These are phyloP conservation scores for Sphenodon punctatus DNA, from an alignment of 2,797 vertebrate genomes.

Conservation along the genomic window DNA sequence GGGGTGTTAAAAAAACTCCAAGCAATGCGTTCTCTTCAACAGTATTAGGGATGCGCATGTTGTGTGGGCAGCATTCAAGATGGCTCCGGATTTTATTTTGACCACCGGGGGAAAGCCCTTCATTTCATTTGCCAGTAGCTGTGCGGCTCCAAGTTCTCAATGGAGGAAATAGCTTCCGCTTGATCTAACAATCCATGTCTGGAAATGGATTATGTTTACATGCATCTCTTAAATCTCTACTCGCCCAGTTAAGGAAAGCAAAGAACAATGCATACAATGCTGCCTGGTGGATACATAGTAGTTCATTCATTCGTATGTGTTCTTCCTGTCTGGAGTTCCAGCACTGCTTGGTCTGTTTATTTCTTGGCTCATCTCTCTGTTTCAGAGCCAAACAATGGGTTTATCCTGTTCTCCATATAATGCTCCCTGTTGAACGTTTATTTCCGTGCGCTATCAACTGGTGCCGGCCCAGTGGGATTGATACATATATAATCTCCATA, in stretches of 20 bases:
- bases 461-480: not conserved
- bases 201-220: not conserved
- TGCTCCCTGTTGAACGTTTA: not conserved
- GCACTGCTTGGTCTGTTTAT: not conserved
- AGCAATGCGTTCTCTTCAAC: not conserved
- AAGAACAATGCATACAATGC: not conserved
- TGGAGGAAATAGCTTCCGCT: not conserved
- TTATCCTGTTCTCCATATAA: not conserved
- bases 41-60: no score
- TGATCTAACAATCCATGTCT: not conserved
- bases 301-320: not conserved
- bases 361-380: not conserved
- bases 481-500: not conserved
- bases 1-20: not conserved
- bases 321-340: slow-evolving; percentile 29
- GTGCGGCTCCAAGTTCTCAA: not conserved
- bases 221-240: not conserved
- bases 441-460: slow-evolving; percentile 29
- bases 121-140: not conserved
- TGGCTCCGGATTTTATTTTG: not conserved
- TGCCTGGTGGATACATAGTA: not conserved
- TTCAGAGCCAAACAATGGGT: not conserved
- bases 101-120: not conserved
- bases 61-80: not conserved
- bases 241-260: not conserved